Percentiles rank a stretch among this genome's conserved stretches.
Evolutionary conservation across 2,797 vertebrate genomes (phyloP).

Genomic region (Valencia hispanica): DNA sequence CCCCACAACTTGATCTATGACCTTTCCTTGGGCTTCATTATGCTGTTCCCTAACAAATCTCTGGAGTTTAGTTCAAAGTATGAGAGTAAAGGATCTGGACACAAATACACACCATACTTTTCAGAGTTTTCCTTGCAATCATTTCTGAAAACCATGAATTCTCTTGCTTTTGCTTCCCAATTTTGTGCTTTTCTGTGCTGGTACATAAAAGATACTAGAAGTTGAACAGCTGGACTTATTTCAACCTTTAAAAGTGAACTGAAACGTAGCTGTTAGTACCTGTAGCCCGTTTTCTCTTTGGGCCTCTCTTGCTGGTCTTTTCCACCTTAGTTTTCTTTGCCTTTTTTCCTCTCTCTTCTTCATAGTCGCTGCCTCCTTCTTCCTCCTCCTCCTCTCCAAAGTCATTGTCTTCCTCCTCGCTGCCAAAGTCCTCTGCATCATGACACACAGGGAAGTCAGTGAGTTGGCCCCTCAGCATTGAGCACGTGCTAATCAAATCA

Average conservation of each 20-base stretch:
- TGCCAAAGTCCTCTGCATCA: slow-evolving; percentile 87
- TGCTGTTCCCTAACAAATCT: not conserved
- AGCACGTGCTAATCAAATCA: not conserved
- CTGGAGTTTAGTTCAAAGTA: not conserved
- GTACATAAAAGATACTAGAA: not conserved
- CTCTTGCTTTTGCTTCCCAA: no score
- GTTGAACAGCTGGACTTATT: not conserved
- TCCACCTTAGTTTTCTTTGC: slow-evolving; percentile 87
- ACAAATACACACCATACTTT: not conserved
- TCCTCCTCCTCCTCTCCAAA: slow-evolving; percentile 86
- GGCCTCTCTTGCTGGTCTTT: slow-evolving; percentile 83
- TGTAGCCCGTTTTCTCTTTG: slow-evolving; percentile 88
- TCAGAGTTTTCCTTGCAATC: not conserved
- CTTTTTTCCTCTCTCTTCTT: slow-evolving; percentile 89
- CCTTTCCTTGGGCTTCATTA: not conserved
- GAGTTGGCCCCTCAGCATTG: not conserved
- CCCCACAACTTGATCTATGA: not conserved
- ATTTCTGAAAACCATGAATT: not conserved
- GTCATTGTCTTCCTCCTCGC: slow-evolving; percentile 87
- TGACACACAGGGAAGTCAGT: not conserved
- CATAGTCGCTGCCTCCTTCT: slow-evolving; percentile 89
- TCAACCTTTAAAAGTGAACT: no score
- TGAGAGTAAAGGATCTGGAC: not conserved
- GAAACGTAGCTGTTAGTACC: slow-evolving; percentile 64
- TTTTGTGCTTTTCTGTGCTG: not conserved